A percentile compares a stretch with the other conserved stretches of the same genome.
Evolutionary conservation across 2,888 invertebrate species (phyloP).

Genomic region (Hemithea aestivaria): DNA sequence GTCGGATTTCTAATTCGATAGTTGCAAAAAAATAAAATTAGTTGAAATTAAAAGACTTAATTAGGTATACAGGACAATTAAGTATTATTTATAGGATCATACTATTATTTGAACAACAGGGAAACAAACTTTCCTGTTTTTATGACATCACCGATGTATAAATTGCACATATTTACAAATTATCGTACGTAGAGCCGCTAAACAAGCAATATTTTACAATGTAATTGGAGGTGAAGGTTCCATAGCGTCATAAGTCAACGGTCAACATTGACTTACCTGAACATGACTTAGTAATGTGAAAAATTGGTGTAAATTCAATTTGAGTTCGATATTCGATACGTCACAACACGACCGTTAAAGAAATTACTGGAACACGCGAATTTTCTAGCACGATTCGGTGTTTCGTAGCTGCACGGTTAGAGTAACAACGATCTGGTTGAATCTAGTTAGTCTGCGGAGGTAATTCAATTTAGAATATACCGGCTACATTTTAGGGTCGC

Average conservation of each 20-base stretch:
- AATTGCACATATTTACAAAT: conserved; percentile 17
- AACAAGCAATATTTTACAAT: conserved; percentile 22
- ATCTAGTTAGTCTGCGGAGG: too few relatives aligned
- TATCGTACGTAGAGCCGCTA: conserved; percentile 14
- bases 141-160: conserved; percentile 16
- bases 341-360: conserved; percentile 3
- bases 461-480: too few relatives aligned
- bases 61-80: too few relatives aligned
- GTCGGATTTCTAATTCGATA: too few relatives aligned
- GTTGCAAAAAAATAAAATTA: too few relatives aligned
- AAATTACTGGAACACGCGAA: conserved; percentile 4
- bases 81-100: too few relatives aligned
- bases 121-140: conserved; percentile 20
- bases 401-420: too few relatives aligned
- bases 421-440: too few relatives aligned
- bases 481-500: too few relatives aligned
- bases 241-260: conserved; percentile 27
- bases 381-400: conserved; percentile 1
- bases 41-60: too few relatives aligned
- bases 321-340: conserved; percentile 3
- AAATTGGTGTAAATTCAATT: conserved; percentile 21
- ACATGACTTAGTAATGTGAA: conserved; percentile 31
- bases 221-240: conserved; percentile 31
- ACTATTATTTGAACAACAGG: too few relatives aligned
- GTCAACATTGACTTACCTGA: conserved; percentile 21